Conservation (phyloP, 1,140 invertebrate species). For the Zaprionus vittiger region DNA sequence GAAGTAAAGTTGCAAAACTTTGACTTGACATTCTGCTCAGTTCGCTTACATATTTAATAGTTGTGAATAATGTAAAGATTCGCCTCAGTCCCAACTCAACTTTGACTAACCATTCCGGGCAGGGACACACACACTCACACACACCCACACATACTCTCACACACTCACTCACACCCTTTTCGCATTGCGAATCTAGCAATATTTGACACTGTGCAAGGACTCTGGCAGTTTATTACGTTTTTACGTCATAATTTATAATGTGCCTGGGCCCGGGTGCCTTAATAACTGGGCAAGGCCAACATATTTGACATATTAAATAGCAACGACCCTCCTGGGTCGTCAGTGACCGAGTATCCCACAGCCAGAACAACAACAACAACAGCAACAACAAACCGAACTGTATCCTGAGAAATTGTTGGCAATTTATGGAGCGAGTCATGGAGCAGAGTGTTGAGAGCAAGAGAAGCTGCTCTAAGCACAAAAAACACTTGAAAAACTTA, state of each 20-base stretch:
- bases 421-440: constrained; percentile 43
- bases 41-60: constrained; percentile 73
- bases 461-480: constrained; percentile 52
- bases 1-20: constrained; percentile 52
- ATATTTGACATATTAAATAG: constrained; percentile 58
- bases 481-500: constrained; percentile 71
- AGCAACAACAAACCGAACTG: constrained; percentile 30
- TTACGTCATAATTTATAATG: constrained; percentile 78
- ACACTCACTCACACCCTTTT: constrained; percentile 5
- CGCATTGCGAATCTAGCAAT: constrained; percentile 47
- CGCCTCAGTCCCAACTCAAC: constrained; percentile 34
- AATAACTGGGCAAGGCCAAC: constrained; percentile 57
- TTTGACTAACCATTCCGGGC: constrained; percentile 42
- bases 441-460: constrained; percentile 32
- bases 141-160: background rate
- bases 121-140: constrained; percentile 8
- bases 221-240: constrained; percentile 63
- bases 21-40: constrained; percentile 58
- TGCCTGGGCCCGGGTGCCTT: constrained; percentile 39
- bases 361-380: constrained; percentile 43
- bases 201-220: constrained; percentile 56
- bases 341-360: constrained; percentile 25
- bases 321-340: constrained; percentile 24
- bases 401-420: constrained; percentile 40
- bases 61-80: constrained; percentile 75